Base-by-base conservation (phyloP, 2,797 vertebrate genomes). In the Neosilurus hyrtlii region DNA sequence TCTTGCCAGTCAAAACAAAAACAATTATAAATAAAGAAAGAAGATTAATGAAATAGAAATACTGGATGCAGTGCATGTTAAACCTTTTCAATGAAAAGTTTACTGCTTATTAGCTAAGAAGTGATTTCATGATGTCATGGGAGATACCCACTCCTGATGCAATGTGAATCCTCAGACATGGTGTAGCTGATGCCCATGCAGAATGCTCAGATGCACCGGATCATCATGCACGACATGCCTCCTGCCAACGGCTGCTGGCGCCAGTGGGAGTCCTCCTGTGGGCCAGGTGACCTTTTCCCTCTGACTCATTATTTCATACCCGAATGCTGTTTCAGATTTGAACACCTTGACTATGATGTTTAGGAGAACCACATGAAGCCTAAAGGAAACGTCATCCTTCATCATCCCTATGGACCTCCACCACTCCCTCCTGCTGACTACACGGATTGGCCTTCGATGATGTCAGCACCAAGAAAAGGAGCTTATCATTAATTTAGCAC, bases 171-270 rank as follows among this genome's bases (percentile, higher is more conserved):
- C 63, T 2, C 85, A 97, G 96, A 96, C 56, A 94, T 97, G 96
- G 94, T 97, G 57, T 96, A 97, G 87, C 86, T 97, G 92, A 96
- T 98, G 96, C 90, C 97, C 70, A 95, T 97, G 95, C 96, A 98
- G 92, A 97, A 96, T 0, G 96, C 96, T 0, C 96, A 98, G 91
- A 95, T 96, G 96, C 94, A 97, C 89, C 96, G 97, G 92, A 93
- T 96, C 83, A 90, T 97, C 82, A 96, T 96, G 96, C 96, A 98
- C 86, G 96, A 94, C 85, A 94, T 96, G 94, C 96, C 87, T 96
- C 85, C 95, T 96, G 0, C 88, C 90, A 0, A 51, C 84, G 0
- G 82, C 75, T 20, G 63, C 18, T 52, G 37, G 43, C n/a, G 2
- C 35, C 16, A 65, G 2, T 18, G 26, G 37, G 54, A 83, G 67